These are phyloP conservation scores for Amiota mariae DNA, from an alignment of 2,888 invertebrate genomes.

Conservation along the genomic window DNA sequence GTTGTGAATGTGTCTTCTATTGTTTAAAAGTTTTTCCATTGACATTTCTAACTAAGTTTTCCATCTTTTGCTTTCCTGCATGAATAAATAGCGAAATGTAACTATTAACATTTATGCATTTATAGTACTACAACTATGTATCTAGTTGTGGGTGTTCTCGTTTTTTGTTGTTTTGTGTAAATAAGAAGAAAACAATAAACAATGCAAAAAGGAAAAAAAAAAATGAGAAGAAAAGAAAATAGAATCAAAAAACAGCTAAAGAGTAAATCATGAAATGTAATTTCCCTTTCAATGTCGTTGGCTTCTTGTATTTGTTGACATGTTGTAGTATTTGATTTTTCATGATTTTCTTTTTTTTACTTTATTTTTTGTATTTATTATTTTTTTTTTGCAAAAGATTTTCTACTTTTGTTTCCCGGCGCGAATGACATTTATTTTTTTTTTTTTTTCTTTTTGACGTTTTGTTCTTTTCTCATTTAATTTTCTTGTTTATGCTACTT, in stretches of 20 bases:
- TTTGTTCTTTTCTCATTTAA: conserved; percentile 43
- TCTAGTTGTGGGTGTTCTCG: too few species aligned
- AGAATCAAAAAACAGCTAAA: conserved; percentile 19
- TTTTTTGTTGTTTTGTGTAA: conserved; percentile 12
- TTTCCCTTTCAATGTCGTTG: conserved; percentile 64
- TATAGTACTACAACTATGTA: not conserved
- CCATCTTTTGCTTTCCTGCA: not conserved
- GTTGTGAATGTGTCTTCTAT: not conserved
- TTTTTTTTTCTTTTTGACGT: not conserved
- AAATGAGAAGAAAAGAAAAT: not conserved
- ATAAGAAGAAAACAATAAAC: not conserved
- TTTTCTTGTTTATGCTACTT: conserved; percentile 56
- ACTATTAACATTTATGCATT: conserved; percentile 13
- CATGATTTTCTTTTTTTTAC: conserved; percentile 25
- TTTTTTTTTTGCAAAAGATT: not conserved
- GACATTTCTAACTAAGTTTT: conserved; percentile 29
- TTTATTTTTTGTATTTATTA: conserved; percentile 39
- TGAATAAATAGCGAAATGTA: not conserved
- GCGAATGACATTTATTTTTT: not conserved
- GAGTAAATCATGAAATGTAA: conserved; percentile 56
- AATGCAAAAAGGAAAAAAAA: not conserved
- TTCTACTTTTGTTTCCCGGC: conserved; percentile 6
- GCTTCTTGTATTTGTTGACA: conserved; percentile 16
- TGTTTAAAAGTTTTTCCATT: conserved; percentile 23
- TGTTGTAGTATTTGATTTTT: conserved; percentile 27